phyloP scores from a whole-genome alignment of 2,888 invertebrate species.

The Cephus spinipes region DNA sequence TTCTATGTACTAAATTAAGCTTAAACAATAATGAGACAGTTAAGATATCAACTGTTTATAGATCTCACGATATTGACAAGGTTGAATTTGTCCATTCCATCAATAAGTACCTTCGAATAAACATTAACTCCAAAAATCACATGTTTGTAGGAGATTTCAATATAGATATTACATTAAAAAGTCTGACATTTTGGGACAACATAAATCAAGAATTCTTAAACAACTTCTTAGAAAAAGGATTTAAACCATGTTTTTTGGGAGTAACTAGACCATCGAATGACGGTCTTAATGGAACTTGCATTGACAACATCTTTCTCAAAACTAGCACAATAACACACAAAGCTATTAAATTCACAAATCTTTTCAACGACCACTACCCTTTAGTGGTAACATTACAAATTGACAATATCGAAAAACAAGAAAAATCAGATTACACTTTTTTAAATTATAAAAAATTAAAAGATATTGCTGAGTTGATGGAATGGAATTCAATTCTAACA shows the following conservation, averaged over 20 bases:
- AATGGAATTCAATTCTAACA: not conserved
- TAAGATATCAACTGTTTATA: slow-evolving; percentile 6
- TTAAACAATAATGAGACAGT: not conserved
- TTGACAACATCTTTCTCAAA: slow-evolving; percentile 9
- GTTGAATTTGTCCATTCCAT: not conserved
- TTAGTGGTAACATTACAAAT: slow-evolving; percentile 5
- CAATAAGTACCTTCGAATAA: not conserved
- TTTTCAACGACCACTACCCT: slow-evolving; percentile 11
- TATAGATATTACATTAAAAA: not conserved
- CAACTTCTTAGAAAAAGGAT: slow-evolving; percentile 1
- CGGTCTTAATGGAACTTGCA: slow-evolving; percentile 4
- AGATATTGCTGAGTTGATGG: not conserved
- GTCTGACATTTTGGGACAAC: not conserved
- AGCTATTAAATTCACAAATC: not conserved
- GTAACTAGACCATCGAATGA: slow-evolving; percentile 5
- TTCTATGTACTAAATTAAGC: not conserved
- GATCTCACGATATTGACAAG: slow-evolving; percentile 6
- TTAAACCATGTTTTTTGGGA: not conserved
- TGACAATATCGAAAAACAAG: too few relatives aligned
- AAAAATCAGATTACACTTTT: too few relatives aligned
- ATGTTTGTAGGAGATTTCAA: not conserved
- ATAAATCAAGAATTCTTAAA: slow-evolving; percentile 3
- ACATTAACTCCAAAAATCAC: slow-evolving; percentile 1
- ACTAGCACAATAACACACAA: not conserved
- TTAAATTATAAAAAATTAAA: slow-evolving; percentile 9